Evolutionary conservation across 1,140 invertebrate genomes (phyloP), one percentile per base, ranked within the genome.

Genomic region (Pantala flavescens): DNA sequence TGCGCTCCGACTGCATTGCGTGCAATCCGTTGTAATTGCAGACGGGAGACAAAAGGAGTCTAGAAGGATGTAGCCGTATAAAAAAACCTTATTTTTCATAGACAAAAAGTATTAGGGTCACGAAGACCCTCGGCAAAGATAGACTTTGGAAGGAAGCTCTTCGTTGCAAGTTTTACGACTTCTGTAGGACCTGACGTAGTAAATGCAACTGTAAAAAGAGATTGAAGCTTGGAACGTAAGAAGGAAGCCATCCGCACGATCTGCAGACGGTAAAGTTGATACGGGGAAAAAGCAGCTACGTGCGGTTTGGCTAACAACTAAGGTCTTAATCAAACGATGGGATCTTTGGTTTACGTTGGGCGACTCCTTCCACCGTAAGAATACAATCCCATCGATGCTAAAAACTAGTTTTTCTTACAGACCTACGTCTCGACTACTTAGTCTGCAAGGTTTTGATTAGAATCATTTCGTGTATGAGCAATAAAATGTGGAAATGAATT

Each of bases 231-330:
- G 49, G 49, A 14, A 21, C 49, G n/a, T 63, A 36, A 63, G 49
- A 63, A 36, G 9, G 28, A 36, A 36, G 28, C 9, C 28, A 36
- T 36, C 28, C 5, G n/a, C 49, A 21, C n/a, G 49, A 19, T 63
- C 49, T 63, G 49, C n/a, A 63, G 49, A 63, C n/a, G 14, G 49
- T 63, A 63, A 63, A 63, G 49, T 63, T 63, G 49, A 63, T 63
- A 21, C 3, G 12, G n/a, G 9, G 28, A 36, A 9, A 9, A 36
- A 36, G 28, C 2, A 36, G 28, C 28, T 36, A 36, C 28, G 28
- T 36, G 28, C 28, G 28, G 28, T 36, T 36, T 5, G 28, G 3
- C 28, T 36, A 36, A 36, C 28, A 36, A 36, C 28, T 9, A 36
- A 9, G 28, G 28, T 9, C 28, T 36, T 36, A 36, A 36, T 36